Conservation (phyloP, 2,797 vertebrate genomes). For the Hoplostethus mediterraneus region DNA sequence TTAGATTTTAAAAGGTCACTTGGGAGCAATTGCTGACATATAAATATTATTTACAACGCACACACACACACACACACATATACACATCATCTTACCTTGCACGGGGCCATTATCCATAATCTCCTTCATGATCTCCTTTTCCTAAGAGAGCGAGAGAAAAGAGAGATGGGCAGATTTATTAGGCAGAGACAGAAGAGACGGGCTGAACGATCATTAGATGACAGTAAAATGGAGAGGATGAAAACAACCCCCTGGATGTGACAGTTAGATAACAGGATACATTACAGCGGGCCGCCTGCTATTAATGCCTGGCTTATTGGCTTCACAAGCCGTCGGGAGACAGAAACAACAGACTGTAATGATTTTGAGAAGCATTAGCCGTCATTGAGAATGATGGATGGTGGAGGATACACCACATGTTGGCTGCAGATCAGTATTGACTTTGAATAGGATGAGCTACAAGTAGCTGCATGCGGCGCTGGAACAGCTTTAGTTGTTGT, state of each 20-base stretch:
- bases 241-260: conserved; percentile 57
- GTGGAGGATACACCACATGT: conserved; percentile 45
- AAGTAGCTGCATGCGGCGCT: conserved; percentile 6
- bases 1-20: conserved; percentile 1
- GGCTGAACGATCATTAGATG: conserved; percentile 51
- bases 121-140: conserved; percentile 99
- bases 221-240: conserved; percentile 59
- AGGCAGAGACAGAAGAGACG: conserved; percentile 23
- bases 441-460: conserved; percentile 25
- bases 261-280: conserved; percentile 67
- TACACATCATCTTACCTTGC: conserved; percentile 87
- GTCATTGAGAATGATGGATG: conserved; percentile 67
- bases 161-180: conserved; percentile 33
- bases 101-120: conserved; percentile 96
- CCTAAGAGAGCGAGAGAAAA: conserved; percentile 84
- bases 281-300: conserved; percentile 39
- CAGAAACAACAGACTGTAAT: conserved; percentile 61
- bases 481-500: conserved; percentile 9
- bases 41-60: neutral
- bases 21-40: conserved; percentile 15
- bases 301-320: conserved; percentile 73
- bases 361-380: conserved; percentile 60
- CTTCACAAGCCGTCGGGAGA: conserved; percentile 59
- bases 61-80: conserved; percentile 20
- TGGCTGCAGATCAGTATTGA: conserved; percentile 41